Conservation (phyloP, 2,113 vertebrate species). For the Phylloscopus trochilus region DNA sequence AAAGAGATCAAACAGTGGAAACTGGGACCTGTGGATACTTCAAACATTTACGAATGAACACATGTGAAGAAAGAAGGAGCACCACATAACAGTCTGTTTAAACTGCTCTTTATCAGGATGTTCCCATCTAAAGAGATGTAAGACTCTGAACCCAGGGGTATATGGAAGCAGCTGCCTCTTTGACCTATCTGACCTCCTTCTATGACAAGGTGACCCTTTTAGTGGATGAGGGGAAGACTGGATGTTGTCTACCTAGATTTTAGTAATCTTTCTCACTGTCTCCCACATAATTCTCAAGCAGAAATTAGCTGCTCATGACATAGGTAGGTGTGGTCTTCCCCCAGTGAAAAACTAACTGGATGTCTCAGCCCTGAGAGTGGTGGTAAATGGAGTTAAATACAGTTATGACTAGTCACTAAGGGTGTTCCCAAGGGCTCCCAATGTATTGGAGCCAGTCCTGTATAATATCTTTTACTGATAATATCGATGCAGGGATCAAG, state of each 20-base stretch:
- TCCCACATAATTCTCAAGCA: neutral
- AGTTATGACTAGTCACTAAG: neutral
- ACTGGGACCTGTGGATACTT: neutral
- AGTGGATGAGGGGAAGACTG: neutral
- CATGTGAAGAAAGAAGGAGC: neutral
- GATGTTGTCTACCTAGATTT: neutral
- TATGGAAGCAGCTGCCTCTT: neutral
- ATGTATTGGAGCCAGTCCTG: too few species aligned
- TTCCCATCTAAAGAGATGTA: neutral
- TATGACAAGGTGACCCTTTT: accelerated
- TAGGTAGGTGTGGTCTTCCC: neutral
- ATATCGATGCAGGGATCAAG: neutral
- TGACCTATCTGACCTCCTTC: neutral
- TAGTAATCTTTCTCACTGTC: neutral
- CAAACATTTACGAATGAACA: neutral
- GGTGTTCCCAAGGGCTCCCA: neutral
- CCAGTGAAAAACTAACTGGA: neutral
- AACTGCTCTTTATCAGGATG: neutral
- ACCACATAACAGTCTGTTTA: neutral
- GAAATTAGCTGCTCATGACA: neutral
- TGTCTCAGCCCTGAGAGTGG: neutral
- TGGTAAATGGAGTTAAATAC: neutral
- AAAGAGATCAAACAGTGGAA: neutral
- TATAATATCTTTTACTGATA: neutral
- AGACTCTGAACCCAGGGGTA: neutral